These are phyloP conservation scores for Enteromius radiatus DNA, from an alignment of 2,797 vertebrate species.

Conservation along the genomic window DNA sequence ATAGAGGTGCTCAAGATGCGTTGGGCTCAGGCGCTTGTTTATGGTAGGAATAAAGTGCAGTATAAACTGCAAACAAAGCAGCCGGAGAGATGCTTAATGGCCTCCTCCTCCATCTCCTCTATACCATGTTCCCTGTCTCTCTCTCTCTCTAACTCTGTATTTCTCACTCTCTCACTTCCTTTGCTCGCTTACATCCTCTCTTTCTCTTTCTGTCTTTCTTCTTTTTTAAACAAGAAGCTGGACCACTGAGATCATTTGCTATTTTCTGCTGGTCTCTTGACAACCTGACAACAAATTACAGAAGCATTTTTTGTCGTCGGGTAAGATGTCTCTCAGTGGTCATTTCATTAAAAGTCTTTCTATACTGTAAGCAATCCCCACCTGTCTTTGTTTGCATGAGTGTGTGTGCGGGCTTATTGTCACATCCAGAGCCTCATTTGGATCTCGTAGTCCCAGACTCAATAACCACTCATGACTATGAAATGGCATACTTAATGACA, in stretches of 20 bases:
- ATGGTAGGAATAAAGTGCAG: slow-evolving; percentile 65
- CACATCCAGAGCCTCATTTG: slow-evolving; percentile 21
- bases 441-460: slow-evolving; percentile 27
- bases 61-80: slow-evolving; percentile 68
- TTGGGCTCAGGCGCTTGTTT: slow-evolving; percentile 61
- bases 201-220: slow-evolving; percentile 9
- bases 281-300: slow-evolving; percentile 65
- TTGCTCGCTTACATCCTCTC: not conserved
- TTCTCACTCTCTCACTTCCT: slow-evolving; percentile 1
- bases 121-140: slow-evolving; percentile 33
- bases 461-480: slow-evolving; percentile 27
- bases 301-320: slow-evolving; percentile 46
- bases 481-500: slow-evolving; percentile 22
- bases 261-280: slow-evolving; percentile 55
- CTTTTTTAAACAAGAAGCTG: slow-evolving; percentile 46
- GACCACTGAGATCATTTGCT: slow-evolving; percentile 58
- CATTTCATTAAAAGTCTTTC: slow-evolving; percentile 58
- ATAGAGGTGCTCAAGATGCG: slow-evolving; percentile 59
- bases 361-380: slow-evolving; percentile 39
- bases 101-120: slow-evolving; percentile 44
- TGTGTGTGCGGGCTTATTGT: slow-evolving; percentile 7
- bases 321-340: slow-evolving; percentile 58
- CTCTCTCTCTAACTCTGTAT: slow-evolving; percentile 30
- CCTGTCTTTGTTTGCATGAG: slow-evolving; percentile 22
- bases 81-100: slow-evolving; percentile 61